These are phyloP conservation scores for Xiphophorus hellerii DNA, from an alignment of 2,113 vertebrate genomes.

Conservation along the genomic window DNA sequence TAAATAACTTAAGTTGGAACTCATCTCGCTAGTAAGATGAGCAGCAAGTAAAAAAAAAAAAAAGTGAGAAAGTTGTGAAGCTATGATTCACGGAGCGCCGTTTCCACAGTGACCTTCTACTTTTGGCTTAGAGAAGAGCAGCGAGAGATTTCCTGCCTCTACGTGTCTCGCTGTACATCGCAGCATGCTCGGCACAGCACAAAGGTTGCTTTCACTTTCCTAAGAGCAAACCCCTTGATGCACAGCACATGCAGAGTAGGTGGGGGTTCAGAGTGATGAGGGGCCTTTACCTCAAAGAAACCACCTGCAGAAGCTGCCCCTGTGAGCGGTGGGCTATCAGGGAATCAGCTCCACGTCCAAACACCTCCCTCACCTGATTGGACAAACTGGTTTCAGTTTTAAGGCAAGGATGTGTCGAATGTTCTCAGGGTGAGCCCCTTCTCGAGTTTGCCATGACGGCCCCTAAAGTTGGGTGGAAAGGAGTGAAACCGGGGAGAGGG, in stretches of 20 bases:
- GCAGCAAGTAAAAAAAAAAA: not conserved
- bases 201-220: not conserved
- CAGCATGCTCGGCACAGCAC: not conserved
- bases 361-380: not conserved
- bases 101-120: not conserved
- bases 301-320: not conserved
- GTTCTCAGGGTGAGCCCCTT: no score
- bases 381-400: not conserved
- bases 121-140: not conserved
- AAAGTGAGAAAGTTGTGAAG: not conserved
- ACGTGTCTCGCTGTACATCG: not conserved
- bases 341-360: not conserved
- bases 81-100: not conserved
- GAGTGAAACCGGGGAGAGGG: no score
- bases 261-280: not conserved
- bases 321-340: not conserved
- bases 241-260: not conserved
- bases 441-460: not conserved
- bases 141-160: not conserved
- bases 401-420: not conserved
- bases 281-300: not conserved
- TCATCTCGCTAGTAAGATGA: not conserved
- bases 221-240: not conserved
- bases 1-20: not conserved
- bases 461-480: not conserved